Evolutionary conservation across 1,140 invertebrate species (phyloP).

Genomic region (Oppia nitens): DNA sequence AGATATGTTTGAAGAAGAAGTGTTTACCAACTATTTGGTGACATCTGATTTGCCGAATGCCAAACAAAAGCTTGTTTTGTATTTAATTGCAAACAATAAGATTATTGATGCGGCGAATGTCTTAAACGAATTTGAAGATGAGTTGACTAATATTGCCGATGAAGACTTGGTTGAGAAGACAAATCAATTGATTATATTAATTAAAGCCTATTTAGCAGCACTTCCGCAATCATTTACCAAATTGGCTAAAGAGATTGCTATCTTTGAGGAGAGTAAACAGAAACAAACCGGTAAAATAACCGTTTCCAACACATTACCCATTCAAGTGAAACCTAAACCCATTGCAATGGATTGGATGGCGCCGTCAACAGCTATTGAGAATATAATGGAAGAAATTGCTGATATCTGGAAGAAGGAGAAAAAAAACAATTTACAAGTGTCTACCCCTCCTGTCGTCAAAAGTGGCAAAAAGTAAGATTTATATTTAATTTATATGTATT

Average conservation of each 20-base stretch:
- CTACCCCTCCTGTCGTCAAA: neutral
- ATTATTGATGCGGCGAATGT: slow-evolving; percentile 29
- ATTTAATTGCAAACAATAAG: slow-evolving; percentile 31
- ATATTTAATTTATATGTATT: no score
- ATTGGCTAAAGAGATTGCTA: neutral
- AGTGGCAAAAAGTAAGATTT: no score
- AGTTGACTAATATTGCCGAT: neutral
- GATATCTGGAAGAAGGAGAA: neutral
- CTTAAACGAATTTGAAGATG: slow-evolving; percentile 25
- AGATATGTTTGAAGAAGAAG: slow-evolving; percentile 35
- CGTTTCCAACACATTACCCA: neutral
- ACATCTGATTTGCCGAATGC: slow-evolving; percentile 32
- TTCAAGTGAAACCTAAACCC: neutral
- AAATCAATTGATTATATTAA: neutral
- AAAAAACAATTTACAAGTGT: neutral
- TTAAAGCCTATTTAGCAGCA: neutral
- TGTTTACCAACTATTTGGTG: slow-evolving; percentile 35
- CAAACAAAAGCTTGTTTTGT: slow-evolving; percentile 33
- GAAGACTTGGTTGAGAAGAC: neutral
- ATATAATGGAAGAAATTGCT: neutral
- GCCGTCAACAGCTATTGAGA: neutral
- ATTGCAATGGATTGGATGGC: neutral
- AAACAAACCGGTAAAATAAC: neutral
- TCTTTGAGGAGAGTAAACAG: neutral
- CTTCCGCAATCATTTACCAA: neutral